Evolutionary conservation across 1,140 invertebrate genomes (phyloP).

Genomic region (Lethrus apterus): DNA sequence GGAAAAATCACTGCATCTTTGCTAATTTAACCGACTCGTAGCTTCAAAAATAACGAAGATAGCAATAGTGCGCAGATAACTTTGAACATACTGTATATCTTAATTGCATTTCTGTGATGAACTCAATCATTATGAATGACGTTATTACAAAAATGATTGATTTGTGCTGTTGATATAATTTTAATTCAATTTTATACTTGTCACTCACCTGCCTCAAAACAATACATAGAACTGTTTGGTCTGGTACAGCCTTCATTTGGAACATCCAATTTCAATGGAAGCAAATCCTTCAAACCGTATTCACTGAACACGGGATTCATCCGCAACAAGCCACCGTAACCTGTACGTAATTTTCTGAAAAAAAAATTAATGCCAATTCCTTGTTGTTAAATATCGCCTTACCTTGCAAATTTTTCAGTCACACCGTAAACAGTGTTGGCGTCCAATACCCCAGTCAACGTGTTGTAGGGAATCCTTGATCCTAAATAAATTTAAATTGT

Average conservation of each 20-base stretch:
- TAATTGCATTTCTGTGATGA: too few relatives aligned
- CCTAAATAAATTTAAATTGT: conserved; percentile 18
- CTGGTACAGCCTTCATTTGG: conserved; percentile 90
- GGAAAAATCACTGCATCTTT: too few relatives aligned
- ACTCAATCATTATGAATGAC: too few relatives aligned
- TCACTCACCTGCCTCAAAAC: conserved; percentile 75
- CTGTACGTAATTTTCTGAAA: conserved; percentile 64
- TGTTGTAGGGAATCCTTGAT: conserved; percentile 70
- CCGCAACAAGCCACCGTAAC: conserved; percentile 67
- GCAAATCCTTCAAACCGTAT: conserved; percentile 79
- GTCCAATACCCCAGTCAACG: conserved; percentile 72
- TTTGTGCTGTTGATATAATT: conserved; percentile 4
- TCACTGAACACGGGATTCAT: conserved; percentile 86
- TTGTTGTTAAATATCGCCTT: conserved; percentile 7
- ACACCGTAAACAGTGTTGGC: conserved; percentile 82
- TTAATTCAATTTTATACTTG: neutral
- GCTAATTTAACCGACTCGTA: too few relatives aligned
- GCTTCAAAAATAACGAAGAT: too few relatives aligned
- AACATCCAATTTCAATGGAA: conserved; percentile 83
- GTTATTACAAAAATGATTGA: too few relatives aligned
- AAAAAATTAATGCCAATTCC: conserved; percentile 4
- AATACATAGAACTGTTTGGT: conserved; percentile 80
- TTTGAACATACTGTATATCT: too few relatives aligned
- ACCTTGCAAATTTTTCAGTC: conserved; percentile 67
- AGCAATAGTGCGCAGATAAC: too few relatives aligned